Conservation (phyloP, 2,888 invertebrate genomes). For the Busseola fusca region DNA sequence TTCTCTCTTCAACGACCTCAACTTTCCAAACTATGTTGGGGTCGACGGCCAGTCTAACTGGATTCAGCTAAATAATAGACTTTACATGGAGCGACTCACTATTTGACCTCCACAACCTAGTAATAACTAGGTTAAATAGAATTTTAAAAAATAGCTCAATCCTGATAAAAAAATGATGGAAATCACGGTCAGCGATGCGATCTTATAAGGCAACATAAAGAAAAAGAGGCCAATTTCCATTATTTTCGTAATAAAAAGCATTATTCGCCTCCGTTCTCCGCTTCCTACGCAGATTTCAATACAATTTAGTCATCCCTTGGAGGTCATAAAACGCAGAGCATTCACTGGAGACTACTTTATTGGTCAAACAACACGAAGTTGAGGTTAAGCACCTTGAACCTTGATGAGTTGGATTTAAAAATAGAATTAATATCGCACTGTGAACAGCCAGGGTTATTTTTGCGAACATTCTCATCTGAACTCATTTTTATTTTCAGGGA, state of each 20-base stretch:
- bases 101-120: too few species aligned
- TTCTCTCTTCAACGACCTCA: too few species aligned
- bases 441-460: neutral
- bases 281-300: conserved; percentile 33
- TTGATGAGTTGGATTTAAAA: conserved; percentile 19
- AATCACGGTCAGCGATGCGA: neutral
- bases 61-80: too few species aligned
- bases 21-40: too few species aligned
- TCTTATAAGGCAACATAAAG: conserved; percentile 11
- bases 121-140: neutral
- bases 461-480: neutral
- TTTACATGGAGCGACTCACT: too few species aligned
- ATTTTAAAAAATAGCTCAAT: neutral
- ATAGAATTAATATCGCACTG: neutral
- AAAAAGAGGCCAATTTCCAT: conserved; percentile 5
- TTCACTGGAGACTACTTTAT: conserved; percentile 32
- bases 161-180: neutral
- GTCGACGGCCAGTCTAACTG: too few species aligned
- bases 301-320: conserved; percentile 20
- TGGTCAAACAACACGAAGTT: conserved; percentile 21
- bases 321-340: conserved; percentile 19
- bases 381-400: conserved; percentile 14
- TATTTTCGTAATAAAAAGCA: conserved; percentile 20
- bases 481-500: neutral
- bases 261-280: neutral